Base-by-base conservation (phyloP, 2,888 invertebrate species). In the Machimus rusticus region DNA sequence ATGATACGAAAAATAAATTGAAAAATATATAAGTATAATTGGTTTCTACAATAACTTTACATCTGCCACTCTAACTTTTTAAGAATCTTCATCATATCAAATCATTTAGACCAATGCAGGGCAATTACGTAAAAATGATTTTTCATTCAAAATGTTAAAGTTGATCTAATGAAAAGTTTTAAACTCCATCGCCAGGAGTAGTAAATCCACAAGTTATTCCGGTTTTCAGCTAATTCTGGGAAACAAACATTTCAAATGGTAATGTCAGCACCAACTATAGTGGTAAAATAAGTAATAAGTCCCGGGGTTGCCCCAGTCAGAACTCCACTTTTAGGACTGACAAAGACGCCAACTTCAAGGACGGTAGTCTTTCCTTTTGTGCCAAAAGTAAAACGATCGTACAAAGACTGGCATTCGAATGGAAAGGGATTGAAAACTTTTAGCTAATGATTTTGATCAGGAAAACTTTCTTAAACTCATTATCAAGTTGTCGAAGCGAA, bases 401-500 rank as follows among this genome's bases (percentile, higher is more conserved):
- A 66, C 66, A 66, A 66, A 66, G 23, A 3, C 6, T 23, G 23
- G n/a, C 9, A 37, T 37, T 76, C 76, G 76, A 76, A 76, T 5
- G 28, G 28, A 28, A 66, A 66, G 28, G 76, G 37, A 76, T 37
- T 76, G 76, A 76, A 76, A 76, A 34, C n/a, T 76, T 76, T 76
- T n/a, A 76, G 76, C 37, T 66, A 76, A 76, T 39, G 39, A 34
- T 76, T 76, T 76, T 76, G 37, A 76, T 76, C 76, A 76, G 37
- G 76, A 9, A 34, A 76, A 76, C 76, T 76, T 76, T 76, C 76
- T 8, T 28, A 76, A 76, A 76, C 76, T 76, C 76, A 76, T 76
- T 76, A 76, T 34, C 76, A 76, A 76, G 76, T 76, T 76, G 76
- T 76, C 76, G 76, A 76, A 76, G 34, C 39, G 34, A 76, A 76